Conservation (phyloP, 2,797 vertebrate species). For the Danio aesculapii region DNA sequence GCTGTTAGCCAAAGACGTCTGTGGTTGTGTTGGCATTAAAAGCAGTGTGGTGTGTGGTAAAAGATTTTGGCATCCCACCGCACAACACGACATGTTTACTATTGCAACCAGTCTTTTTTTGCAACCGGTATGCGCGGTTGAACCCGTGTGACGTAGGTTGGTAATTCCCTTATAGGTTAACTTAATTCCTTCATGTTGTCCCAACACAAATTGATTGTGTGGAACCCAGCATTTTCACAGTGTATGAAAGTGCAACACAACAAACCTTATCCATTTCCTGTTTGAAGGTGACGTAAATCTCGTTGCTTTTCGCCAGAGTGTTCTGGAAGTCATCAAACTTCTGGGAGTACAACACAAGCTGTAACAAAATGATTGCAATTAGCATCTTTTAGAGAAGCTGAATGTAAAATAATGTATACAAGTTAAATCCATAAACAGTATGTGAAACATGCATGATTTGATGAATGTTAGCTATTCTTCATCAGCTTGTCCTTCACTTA, state of each 20-base stretch:
- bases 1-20: too few relatives aligned
- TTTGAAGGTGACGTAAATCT: slow-evolving; percentile 93
- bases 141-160: too few relatives aligned
- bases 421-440: not conserved
- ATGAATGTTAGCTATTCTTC: not conserved
- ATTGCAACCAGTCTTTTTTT: too few relatives aligned
- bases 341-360: slow-evolving; percentile 93
- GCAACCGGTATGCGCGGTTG: too few relatives aligned
- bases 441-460: not conserved
- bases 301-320: slow-evolving; percentile 95
- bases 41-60: too few relatives aligned
- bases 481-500: not conserved
- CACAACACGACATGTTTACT: too few relatives aligned
- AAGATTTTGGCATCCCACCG: too few relatives aligned
- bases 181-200: too few relatives aligned
- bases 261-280: slow-evolving; percentile 97
- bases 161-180: too few relatives aligned
- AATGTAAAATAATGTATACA: not conserved
- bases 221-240: not conserved
- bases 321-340: slow-evolving; percentile 98
- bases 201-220: not conserved
- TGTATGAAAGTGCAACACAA: not conserved
- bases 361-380: slow-evolving; percentile 29
- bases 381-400: slow-evolving; percentile 1
- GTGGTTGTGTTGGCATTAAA: too few relatives aligned